These are phyloP conservation scores for Pristionchus pacificus DNA, from an alignment of 1,140 invertebrate genomes.

Conservation along the genomic window DNA sequence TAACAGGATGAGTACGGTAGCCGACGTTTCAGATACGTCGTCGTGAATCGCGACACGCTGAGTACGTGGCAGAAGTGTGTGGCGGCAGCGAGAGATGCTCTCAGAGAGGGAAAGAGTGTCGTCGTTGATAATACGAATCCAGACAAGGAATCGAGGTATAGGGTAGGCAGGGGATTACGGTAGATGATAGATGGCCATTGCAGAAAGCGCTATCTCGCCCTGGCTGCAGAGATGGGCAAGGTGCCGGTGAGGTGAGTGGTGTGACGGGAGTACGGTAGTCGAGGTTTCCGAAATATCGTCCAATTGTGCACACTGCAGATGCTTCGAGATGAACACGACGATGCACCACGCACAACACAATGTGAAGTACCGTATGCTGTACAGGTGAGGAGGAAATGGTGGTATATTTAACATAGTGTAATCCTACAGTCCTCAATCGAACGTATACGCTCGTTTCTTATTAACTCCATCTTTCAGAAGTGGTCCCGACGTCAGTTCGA, in stretches of 20 bases:
- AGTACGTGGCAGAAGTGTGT: slow-evolving; percentile 38
- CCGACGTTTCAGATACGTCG: neutral
- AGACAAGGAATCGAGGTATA: slow-evolving; percentile 21
- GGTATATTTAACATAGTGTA: too few relatives aligned
- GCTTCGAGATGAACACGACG: slow-evolving; percentile 23
- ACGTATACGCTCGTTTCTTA: too few relatives aligned
- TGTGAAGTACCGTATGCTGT: slow-evolving; percentile 10
- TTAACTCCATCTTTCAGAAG: too few relatives aligned
- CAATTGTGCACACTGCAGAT: slow-evolving; percentile 11
- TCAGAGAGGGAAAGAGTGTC: slow-evolving; percentile 23
- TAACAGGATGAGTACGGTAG: neutral
- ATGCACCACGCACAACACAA: slow-evolving; percentile 27
- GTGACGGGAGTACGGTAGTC: neutral
- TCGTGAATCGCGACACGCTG: slow-evolving; percentile 29
- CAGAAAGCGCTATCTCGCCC: slow-evolving; percentile 14
- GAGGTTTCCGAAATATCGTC: too few relatives aligned
- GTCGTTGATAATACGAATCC: slow-evolving; percentile 31
- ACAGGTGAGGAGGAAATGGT: too few relatives aligned
- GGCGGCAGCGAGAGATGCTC: neutral
- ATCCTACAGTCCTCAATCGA: too few relatives aligned
- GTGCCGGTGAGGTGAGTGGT: neutral
- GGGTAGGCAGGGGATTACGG: neutral
- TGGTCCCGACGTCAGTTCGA: slow-evolving; percentile 13
- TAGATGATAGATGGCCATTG: too few relatives aligned
- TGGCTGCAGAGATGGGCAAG: slow-evolving; percentile 9